Percentiles rank a stretch among this genome's conserved stretches.
phyloP scores from a whole-genome alignment of 2,797 vertebrate genomes.

The Rhincodon typus region DNA sequence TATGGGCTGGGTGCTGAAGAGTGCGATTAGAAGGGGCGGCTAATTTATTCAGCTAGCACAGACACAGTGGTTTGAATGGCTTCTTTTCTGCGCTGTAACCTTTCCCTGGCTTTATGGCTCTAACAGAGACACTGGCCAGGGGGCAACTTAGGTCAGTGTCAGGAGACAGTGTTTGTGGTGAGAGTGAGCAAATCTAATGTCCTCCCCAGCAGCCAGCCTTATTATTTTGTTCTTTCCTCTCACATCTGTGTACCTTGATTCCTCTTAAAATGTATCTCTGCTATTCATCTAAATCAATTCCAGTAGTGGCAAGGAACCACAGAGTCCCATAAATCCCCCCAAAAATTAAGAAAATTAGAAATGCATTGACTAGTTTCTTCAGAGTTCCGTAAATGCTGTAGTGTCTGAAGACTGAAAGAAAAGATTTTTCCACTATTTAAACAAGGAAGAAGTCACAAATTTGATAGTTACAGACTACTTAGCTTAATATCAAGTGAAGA shows the following conservation, averaged over 20 bases:
- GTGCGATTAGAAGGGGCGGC: too few relatives aligned
- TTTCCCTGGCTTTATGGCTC: too few relatives aligned
- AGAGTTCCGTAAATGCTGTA: not conserved
- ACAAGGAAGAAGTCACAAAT: not conserved
- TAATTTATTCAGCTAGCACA: too few relatives aligned
- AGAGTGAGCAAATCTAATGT: too few relatives aligned
- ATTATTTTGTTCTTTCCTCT: too few relatives aligned
- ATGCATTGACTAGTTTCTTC: not conserved
- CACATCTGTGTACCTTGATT: not conserved
- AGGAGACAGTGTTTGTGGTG: not conserved
- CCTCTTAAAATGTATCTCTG: not conserved
- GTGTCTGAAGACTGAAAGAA: not conserved
- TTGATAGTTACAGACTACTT: not conserved
- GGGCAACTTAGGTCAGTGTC: too few relatives aligned
- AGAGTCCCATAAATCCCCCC: not conserved
- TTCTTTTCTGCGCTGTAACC: too few relatives aligned
- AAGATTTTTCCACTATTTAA: not conserved
- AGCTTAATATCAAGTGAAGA: not conserved
- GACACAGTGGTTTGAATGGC: too few relatives aligned
- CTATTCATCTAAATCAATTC: not conserved
- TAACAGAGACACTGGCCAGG: not conserved
- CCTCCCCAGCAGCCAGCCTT: too few relatives aligned
- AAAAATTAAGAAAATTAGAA: not conserved
- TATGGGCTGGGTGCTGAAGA: too few relatives aligned
- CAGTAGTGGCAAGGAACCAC: too few relatives aligned